phyloP scores from a whole-genome alignment of 2,113 vertebrate genomes.

The Athene cunicularia region DNA sequence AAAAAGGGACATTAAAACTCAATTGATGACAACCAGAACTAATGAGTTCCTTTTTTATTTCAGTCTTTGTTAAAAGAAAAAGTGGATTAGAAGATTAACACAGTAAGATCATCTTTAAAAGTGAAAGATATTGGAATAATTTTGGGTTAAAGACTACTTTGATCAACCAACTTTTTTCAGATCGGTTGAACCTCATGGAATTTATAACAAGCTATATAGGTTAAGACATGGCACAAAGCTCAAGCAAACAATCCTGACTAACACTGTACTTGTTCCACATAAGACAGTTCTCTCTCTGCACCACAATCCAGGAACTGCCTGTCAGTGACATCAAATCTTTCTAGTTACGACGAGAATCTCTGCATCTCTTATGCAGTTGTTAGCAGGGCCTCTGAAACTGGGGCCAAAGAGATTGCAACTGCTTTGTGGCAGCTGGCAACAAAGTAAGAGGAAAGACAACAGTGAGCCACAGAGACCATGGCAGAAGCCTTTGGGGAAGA shows the following conservation, averaged over 20 bases:
- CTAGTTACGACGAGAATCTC: background rate
- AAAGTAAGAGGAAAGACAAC: background rate
- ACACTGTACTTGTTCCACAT: background rate
- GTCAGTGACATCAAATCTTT: background rate
- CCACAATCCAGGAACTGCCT: rapidly evolving
- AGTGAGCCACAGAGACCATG: background rate
- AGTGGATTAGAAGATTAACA: background rate
- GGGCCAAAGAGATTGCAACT: background rate
- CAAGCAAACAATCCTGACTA: background rate
- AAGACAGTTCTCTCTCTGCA: background rate
- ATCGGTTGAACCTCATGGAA: background rate
- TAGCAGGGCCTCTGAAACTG: background rate
- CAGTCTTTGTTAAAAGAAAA: background rate
- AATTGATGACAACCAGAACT: background rate
- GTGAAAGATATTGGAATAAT: background rate
- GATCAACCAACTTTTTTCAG: background rate
- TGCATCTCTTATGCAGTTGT: background rate
- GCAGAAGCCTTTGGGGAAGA: background rate
- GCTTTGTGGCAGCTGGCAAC: background rate
- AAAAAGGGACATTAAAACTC: background rate
- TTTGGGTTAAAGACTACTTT: background rate
- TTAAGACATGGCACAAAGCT: background rate
- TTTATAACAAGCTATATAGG: background rate
- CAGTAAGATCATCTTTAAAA: background rate
- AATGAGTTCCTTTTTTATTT: background rate